These are phyloP conservation scores for Rhegmatorhina hoffmannsi DNA, from an alignment of 2,113 vertebrate genomes.

Conservation along the genomic window DNA sequence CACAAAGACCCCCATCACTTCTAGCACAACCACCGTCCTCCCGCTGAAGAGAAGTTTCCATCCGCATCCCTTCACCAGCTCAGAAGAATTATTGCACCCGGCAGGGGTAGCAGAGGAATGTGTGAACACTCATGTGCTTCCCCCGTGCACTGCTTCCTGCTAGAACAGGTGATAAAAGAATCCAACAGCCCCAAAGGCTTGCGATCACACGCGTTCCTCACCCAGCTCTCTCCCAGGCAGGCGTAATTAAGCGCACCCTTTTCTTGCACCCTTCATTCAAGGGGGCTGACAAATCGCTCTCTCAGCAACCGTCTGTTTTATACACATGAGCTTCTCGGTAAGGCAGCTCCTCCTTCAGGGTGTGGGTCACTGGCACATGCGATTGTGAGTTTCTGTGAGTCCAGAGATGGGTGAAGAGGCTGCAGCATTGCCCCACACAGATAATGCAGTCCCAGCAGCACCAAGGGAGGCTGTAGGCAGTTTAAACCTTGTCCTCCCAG, in stretches of 20 bases:
- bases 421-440: neutral
- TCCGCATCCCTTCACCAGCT: neutral
- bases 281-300: neutral
- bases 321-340: neutral
- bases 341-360: neutral
- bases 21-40: neutral
- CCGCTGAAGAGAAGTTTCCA: neutral
- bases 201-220: neutral
- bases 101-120: neutral
- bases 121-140: neutral
- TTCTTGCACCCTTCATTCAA: neutral
- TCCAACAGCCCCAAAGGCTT: neutral
- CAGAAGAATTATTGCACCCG: neutral
- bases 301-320: neutral
- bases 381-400: accelerated
- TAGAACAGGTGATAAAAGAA: constrained; percentile 5
- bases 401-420: neutral
- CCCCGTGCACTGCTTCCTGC: neutral
- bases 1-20: neutral
- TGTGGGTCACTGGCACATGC: accelerated
- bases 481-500: neutral
- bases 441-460: neutral
- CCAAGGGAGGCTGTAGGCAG: neutral
- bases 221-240: neutral
- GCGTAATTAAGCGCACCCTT: accelerated